Percentiles rank a stretch among this genome's conserved stretches.
These are phyloP conservation scores for Stichodactyla helianthus DNA, from an alignment of 64 coral and sea anemone genomes.

Conservation along the genomic window DNA sequence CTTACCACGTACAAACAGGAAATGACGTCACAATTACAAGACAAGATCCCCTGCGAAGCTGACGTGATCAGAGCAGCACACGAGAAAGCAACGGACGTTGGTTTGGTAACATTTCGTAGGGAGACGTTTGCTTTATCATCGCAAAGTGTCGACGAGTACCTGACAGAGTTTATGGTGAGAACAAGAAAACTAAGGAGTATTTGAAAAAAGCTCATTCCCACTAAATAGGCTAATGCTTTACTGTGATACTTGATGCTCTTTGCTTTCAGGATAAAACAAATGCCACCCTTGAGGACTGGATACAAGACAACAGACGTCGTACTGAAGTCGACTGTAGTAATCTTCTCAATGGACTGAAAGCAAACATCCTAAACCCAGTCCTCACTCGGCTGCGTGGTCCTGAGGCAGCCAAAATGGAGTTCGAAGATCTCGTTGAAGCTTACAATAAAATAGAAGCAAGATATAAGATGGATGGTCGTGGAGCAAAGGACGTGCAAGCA, in stretches of 20 bases:
- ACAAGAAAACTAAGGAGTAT: not conserved
- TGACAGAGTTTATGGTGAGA: slow-evolving; percentile 51
- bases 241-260: not conserved
- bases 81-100: slow-evolving; percentile 24
- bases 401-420: slow-evolving; percentile 40
- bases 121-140: slow-evolving; percentile 49
- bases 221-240: not conserved
- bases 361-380: slow-evolving; percentile 34
- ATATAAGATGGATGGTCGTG: slow-evolving; percentile 32
- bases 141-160: slow-evolving; percentile 38
- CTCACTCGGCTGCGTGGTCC: slow-evolving; percentile 18
- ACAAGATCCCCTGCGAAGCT: slow-evolving; percentile 39
- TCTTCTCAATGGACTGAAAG: slow-evolving; percentile 29
- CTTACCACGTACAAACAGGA: slow-evolving; percentile 21
- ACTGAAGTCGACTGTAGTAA: slow-evolving; percentile 24
- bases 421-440: slow-evolving; percentile 50
- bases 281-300: not conserved
- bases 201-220: not conserved
- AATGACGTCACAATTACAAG: slow-evolving; percentile 39
- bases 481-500: slow-evolving; percentile 68
- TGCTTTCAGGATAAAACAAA: not conserved
- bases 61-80: slow-evolving; percentile 51
- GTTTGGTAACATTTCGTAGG: slow-evolving; percentile 11
- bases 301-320: slow-evolving; percentile 16
- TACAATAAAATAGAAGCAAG: slow-evolving; percentile 50